Evolutionary conservation across 1,140 invertebrate species (phyloP).

Genomic region (Andricus grossulariae): DNA sequence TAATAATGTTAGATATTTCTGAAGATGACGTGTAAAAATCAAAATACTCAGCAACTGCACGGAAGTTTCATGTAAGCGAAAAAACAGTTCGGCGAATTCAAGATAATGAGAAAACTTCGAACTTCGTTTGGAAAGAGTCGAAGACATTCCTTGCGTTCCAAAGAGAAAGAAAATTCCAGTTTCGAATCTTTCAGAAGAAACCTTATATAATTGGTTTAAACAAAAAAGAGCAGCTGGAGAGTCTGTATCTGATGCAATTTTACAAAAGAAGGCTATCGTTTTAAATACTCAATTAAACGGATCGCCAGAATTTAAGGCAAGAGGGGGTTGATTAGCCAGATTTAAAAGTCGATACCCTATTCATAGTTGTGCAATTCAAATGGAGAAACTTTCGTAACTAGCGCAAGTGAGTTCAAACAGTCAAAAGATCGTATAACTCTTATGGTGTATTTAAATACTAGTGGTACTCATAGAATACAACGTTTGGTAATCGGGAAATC

Average conservation of each 20-base stretch:
- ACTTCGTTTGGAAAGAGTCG: too few relatives aligned
- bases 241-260: neutral
- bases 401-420: conserved; percentile 55
- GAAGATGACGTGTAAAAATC: too few relatives aligned
- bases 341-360: conserved; percentile 26
- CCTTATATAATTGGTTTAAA: conserved; percentile 20
- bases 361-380: neutral
- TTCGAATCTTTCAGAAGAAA: conserved; percentile 4
- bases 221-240: conserved; percentile 25
- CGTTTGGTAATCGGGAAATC: neutral
- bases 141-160: too few relatives aligned
- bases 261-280: conserved; percentile 25
- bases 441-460: conserved; percentile 64
- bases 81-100: too few relatives aligned
- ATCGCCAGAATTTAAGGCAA: conserved; percentile 33
- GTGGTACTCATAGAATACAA: conserved; percentile 46
- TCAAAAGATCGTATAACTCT: conserved; percentile 64
- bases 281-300: conserved; percentile 22
- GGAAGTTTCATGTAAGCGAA: too few relatives aligned
- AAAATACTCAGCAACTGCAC: too few relatives aligned
- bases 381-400: conserved; percentile 39
- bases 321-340: conserved; percentile 31
- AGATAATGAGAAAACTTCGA: too few relatives aligned
- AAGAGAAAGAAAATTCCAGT: neutral
- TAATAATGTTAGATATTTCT: too few relatives aligned